Conservation (phyloP, 2,888 invertebrate genomes). For the Myopa testacea region DNA sequence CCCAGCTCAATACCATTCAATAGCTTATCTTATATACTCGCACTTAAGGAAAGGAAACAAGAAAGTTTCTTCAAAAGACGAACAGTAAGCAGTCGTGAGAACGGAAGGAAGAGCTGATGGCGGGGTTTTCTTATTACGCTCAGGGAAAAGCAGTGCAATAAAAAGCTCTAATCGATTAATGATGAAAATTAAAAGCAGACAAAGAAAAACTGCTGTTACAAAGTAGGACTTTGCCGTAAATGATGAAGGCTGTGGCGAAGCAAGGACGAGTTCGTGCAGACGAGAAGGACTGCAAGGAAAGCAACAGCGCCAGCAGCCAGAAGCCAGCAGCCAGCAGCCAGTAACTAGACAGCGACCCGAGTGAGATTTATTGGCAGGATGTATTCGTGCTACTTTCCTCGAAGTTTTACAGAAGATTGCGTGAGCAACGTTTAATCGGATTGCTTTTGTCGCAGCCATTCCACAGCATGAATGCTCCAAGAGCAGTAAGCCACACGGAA, state of each 20-base stretch:
- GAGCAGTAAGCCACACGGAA: neutral
- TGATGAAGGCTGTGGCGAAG: neutral
- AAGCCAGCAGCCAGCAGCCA: neutral
- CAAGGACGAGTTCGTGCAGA: neutral
- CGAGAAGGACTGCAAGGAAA: neutral
- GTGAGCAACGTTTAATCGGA: conserved; percentile 41
- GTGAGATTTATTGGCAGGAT: conserved; percentile 22
- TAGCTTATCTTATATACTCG: conserved; percentile 27
- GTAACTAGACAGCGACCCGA: neutral
- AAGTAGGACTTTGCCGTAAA: conserved; percentile 26
- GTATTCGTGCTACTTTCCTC: conserved; percentile 14
- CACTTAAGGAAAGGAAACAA: conserved; percentile 12
- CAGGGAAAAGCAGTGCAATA: conserved; percentile 1
- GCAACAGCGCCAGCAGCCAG: neutral
- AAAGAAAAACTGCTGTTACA: conserved; percentile 29
- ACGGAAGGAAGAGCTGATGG: neutral
- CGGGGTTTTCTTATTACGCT: neutral
- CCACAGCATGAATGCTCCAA: conserved; percentile 39
- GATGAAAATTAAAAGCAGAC: conserved; percentile 52
- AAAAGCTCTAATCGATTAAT: conserved; percentile 54
- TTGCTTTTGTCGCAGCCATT: neutral
- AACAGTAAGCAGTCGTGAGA: too few relatives aligned
- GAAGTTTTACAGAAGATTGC: conserved; percentile 18
- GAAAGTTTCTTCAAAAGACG: too few relatives aligned
- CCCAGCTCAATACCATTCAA: conserved; percentile 24